Percentiles rank a stretch among this genome's conserved stretches.
Conservation (phyloP, 2,113 vertebrate genomes). For the Otolemur garnettii region DNA sequence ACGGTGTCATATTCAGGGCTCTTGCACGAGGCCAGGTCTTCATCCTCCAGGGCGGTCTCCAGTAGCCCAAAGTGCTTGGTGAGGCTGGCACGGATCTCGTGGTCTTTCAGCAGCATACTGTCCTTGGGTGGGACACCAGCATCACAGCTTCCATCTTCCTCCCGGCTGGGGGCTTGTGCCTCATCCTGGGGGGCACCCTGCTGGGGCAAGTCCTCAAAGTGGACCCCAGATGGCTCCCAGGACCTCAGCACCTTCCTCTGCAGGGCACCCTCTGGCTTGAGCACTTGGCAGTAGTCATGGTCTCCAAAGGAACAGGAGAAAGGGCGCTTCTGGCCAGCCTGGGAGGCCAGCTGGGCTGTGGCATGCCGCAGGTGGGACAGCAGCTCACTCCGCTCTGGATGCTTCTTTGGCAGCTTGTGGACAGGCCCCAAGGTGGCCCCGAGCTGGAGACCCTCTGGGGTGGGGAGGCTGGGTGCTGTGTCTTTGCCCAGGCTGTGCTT, state of each 20-base stretch:
- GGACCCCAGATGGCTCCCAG: constrained; percentile 83
- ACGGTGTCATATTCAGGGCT: constrained; percentile 87
- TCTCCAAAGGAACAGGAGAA: constrained; percentile 93
- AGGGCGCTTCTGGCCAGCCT: constrained; percentile 86
- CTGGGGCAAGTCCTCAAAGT: constrained; percentile 84
- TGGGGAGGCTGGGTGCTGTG: constrained; percentile 42
- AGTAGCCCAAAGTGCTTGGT: constrained; percentile 91
- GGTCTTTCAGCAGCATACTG: constrained; percentile 88
- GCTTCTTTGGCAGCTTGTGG: constrained; percentile 90
- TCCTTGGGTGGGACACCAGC: constrained; percentile 63
- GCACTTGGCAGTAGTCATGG: constrained; percentile 97
- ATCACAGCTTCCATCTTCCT: constrained; percentile 66
- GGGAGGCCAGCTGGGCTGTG: constrained; percentile 79
- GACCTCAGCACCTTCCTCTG: constrained; percentile 90
- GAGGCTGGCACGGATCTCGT: constrained; percentile 92
- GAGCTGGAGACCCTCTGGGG: constrained; percentile 45
- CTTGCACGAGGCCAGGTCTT: constrained; percentile 86
- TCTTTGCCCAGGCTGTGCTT: constrained; percentile 85
- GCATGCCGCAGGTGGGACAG: constrained; percentile 93
- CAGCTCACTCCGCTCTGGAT: constrained; percentile 95
- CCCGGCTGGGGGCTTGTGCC: constrained; percentile 86
- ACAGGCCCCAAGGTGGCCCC: background rate
- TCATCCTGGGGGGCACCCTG: constrained; percentile 54
- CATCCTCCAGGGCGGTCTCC: constrained; percentile 87
- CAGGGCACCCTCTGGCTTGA: constrained; percentile 86